Conservation (phyloP, 2,888 invertebrate species). For the Choreutis nemorana region DNA sequence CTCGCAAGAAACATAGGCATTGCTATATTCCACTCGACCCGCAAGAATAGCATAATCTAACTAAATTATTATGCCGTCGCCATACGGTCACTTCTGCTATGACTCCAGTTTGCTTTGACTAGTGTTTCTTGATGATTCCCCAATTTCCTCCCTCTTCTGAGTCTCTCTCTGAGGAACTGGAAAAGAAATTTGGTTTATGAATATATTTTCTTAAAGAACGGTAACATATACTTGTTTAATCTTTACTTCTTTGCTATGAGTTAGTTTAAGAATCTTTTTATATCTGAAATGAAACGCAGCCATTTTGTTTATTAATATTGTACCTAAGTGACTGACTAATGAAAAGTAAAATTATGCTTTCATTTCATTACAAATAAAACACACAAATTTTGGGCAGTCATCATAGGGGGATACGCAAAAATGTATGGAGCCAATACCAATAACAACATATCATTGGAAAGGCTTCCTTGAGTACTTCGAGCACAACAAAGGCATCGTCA, state of each 20-base stretch:
- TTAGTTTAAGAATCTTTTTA: constrained; percentile 8
- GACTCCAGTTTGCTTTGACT: constrained; percentile 55
- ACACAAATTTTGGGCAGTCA: no score
- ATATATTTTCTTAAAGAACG: constrained; percentile 7
- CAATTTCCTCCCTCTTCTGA: constrained; percentile 24
- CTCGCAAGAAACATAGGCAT: no score
- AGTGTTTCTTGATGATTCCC: constrained; percentile 41
- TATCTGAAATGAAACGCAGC: constrained; percentile 8
- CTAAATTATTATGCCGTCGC: no score
- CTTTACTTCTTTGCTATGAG: constrained; percentile 11
- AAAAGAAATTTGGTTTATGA: constrained; percentile 15
- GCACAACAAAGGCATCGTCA: no score
- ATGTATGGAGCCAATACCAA: no score
- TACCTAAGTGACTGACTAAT: constrained; percentile 6
- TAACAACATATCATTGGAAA: no score
- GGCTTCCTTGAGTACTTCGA: no score
- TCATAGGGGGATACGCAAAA: no score
- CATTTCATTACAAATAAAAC: no score
- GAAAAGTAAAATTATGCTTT: constrained; percentile 6
- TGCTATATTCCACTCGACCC: no score
- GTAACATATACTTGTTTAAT: constrained; percentile 6
- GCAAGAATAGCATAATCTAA: no score
- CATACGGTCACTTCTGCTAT: constrained; percentile 25
- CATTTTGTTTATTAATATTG: constrained; percentile 6
- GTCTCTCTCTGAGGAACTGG: constrained; percentile 45